Base-by-base conservation (phyloP, 2,888 invertebrate genomes). In the Drosophila kuntzei region DNA sequence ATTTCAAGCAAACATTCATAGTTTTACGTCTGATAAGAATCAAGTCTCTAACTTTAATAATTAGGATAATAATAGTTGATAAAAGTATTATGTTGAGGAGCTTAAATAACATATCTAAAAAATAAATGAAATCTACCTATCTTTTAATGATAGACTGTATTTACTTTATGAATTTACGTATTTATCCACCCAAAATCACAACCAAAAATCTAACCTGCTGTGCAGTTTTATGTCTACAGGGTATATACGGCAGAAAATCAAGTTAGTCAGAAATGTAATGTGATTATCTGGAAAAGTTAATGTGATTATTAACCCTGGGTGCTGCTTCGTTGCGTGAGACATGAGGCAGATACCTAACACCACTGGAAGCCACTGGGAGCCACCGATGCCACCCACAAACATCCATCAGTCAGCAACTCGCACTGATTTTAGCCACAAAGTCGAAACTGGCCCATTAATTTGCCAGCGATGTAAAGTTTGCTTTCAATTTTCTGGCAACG, bases 231-330 rank as follows among this genome's bases (percentile, higher is more conserved):
- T 9, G 2, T 14, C 14, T 41, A 47, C 32, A 62, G 62, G 57
- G 62, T 57, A 46, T 57, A 2, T 11, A 16, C 8, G 43, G 22
- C 29, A 20, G 53, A 29, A 14, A 43, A 36, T 54, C 11, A 65
- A 72, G 14, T 27, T 39, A 34, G 64, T 80, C 81, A 65, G 58
- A 71, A 73, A 76, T 79, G 70, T 84, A 85, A 88, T 86, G 83
- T 75, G 88, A 80, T 83, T 83, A 88, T 83, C 86, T 67, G 75
- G 49, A 70, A 75, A 86, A 86, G 80, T 75, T 86, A 82, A 84
- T 86, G 89, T 78, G 87, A 88, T 84, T 84, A 88, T 84, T 82
- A 86, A 59, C 69, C 71, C 51, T 32, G 44, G 54, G 50, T 50
- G n/a, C 37, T 11, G 39, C 7, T 32, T 4, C 32, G n/a, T 72